Base-by-base conservation (phyloP, 2,113 vertebrate species). In the Hippocampus mohnikei region DNA sequence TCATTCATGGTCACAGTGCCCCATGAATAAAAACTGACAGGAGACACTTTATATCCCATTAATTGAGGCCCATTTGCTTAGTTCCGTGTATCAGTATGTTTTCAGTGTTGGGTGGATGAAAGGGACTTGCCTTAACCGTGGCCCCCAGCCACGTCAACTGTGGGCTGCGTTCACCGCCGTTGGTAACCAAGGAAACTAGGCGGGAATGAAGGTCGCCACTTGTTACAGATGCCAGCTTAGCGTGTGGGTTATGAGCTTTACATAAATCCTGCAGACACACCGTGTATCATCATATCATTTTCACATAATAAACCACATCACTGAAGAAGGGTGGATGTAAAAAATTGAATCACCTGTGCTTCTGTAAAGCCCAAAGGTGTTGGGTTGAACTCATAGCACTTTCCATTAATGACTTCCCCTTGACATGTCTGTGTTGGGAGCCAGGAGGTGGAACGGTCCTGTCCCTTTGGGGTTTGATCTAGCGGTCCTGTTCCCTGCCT, bases 111-210 rank as follows among this genome's bases (percentile, higher is more conserved):
- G 10, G 25, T 69, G 62, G 27, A 41, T 0, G 20, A 71, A 18
- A 61, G 12, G 11, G 46, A 77, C 87, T 87, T 79, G 74, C 91
- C 86, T 87, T 79, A 60, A 90, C 67, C 0, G 18, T 81, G 55
- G 70, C 91, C 56, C 91, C 91, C 13, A 92, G 67, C 91, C 91
- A 92, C 66, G 88, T 92, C 60, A 88, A 18, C 50, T 77, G 76
- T 1, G 87, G 86, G 33, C 48, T 79, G 1, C 20, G 81, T 21
- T 73, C 46, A 10, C 87, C 87, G 10, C 74, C 80, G 5, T 70
- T 74, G 46, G 81, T 91, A 52, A 90, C 89, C 85, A 92, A 75
- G 61, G 84, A 79, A 62, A 87, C 87, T 13, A 92, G 76, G 15
- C 60, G 74, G 59, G 73, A 82, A 66, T 91, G 91, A 68, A 92